Conservation (phyloP, 2,888 invertebrate species). For the Oligia fasciuncula region DNA sequence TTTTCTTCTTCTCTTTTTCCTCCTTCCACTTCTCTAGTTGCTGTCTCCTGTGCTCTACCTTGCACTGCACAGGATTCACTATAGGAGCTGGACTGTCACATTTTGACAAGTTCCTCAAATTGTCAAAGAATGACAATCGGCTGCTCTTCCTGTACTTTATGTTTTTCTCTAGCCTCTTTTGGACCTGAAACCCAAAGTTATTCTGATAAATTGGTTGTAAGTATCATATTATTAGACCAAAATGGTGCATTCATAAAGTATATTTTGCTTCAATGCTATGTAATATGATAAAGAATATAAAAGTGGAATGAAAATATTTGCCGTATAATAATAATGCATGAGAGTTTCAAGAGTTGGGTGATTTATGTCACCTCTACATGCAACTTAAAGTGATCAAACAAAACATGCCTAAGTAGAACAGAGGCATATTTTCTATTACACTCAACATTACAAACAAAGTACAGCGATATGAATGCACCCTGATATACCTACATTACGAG, state of each 20-base stretch:
- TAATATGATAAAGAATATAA: background rate
- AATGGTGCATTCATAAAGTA: slow-evolving; percentile 42
- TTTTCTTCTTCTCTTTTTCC: slow-evolving; percentile 83
- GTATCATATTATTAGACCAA: background rate
- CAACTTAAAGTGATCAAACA: background rate
- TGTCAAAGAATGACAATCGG: slow-evolving; percentile 79
- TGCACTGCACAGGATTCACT: slow-evolving; percentile 65
- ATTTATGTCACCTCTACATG: no score
- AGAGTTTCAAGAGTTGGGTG: background rate
- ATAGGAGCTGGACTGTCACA: slow-evolving; percentile 71
- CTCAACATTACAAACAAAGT: slow-evolving; percentile 40
- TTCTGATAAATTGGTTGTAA: slow-evolving; percentile 32
- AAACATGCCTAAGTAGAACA: background rate
- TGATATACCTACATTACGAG: slow-evolving; percentile 50
- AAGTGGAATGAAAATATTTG: background rate
- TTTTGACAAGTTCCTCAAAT: slow-evolving; percentile 74
- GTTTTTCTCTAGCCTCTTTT: slow-evolving; percentile 76
- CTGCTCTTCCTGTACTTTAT: slow-evolving; percentile 77
- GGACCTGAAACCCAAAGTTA: slow-evolving; percentile 75
- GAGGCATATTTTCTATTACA: background rate
- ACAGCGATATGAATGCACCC: slow-evolving; percentile 48
- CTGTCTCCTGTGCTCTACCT: slow-evolving; percentile 77
- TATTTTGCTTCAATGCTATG: slow-evolving; percentile 27
- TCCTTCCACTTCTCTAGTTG: slow-evolving; percentile 85
- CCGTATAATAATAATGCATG: background rate